Evolutionary conservation across 1,140 invertebrate genomes (phyloP).

Genomic region (Mycetomoellerius zeteki): DNA sequence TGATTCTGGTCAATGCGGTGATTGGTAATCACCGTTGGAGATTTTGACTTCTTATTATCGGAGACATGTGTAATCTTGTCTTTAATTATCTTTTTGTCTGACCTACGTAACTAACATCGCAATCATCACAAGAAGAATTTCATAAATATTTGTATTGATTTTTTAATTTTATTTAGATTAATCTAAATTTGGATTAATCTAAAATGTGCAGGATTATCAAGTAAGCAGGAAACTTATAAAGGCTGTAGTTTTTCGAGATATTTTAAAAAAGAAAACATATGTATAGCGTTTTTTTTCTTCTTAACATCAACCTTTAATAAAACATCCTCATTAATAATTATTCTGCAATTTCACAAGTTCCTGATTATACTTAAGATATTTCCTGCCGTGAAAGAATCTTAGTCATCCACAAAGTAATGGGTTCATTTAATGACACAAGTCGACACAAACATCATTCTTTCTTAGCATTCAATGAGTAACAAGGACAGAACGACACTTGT

Average conservation of each 20-base stretch:
- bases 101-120: no score
- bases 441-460: no score
- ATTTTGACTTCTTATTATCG: no score
- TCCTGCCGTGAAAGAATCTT: neutral
- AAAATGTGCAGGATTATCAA: neutral
- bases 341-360: neutral
- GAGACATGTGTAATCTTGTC: no score
- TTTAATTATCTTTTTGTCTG: no score
- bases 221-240: neutral
- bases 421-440: no score
- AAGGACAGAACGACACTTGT: no score
- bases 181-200: neutral
- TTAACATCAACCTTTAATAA: neutral
- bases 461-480: no score
- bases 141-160: neutral
- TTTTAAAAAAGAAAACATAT: neutral
- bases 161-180: slow-evolving; percentile 16
- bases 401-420: slow-evolving; percentile 1
- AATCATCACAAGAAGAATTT: no score
- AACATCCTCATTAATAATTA: neutral
- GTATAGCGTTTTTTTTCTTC: neutral
- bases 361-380: neutral
- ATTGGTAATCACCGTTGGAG: no score
- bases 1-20: no score
- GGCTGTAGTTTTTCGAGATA: neutral